Base-by-base conservation (phyloP, 1,140 invertebrate genomes). In the Portunus trituberculatus region DNA sequence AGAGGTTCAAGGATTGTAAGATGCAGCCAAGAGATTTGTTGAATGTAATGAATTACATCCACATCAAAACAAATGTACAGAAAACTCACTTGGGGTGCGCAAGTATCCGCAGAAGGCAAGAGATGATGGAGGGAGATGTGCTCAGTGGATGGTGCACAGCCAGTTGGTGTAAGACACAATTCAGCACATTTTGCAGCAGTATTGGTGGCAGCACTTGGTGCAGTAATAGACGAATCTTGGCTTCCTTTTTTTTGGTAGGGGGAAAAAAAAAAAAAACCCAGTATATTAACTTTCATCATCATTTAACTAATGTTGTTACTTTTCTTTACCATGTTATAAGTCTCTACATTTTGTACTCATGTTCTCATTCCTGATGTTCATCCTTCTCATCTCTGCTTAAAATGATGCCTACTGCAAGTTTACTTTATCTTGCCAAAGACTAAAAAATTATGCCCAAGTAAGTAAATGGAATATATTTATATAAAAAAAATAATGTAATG, bases 181-280 rank as follows among this genome's bases (percentile, higher is more conserved):
- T n/a, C 0, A 94, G 45, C 25, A 94, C 88, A 48, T 94, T 76
- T 46, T 94, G 93, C 12, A 94, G 31, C 16, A 94, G 14, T 14
- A 94, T 8, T 14, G 93, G 93, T 20, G 93, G 88, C n/a, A 90
- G 25, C 12, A 90, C 89, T n/a, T 83, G 76, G 93, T 83, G 67
- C 7, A 94, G 93, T 12, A 94, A 48, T 28, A 48, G 59, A 8
- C 84, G 92, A 32, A 83, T 93, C 29, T 48, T 93, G 3, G 31
- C 20, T 20, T 93, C 92, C 92, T 93, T 28, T 32, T 28, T 32
- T n/a, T 31, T 91, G 10, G 25, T 31, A 91, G 25, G 20, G 7
- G 20, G 31, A 91, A 46, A n/a, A 4, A 48, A 59, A 25, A 91
- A 4, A 0, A 48, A 48, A 14, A n/a, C n/a, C 2, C 14, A 7